phyloP scores from a whole-genome alignment of 2,888 invertebrate species.

The Stenodera caucasica region DNA sequence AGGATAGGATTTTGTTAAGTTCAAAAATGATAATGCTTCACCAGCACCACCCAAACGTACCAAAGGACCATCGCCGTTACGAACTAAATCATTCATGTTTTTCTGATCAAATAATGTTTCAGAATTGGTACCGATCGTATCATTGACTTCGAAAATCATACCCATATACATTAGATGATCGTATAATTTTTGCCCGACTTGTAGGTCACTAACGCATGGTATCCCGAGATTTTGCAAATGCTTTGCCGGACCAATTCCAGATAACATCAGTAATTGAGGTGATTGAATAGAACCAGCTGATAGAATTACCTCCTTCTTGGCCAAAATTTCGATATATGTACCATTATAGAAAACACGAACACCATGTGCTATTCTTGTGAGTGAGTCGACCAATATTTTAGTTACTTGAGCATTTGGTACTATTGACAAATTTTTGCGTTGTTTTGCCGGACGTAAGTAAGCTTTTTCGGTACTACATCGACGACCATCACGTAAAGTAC shows the following conservation, averaged over 20 bases:
- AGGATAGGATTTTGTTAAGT: slow-evolving; percentile 61
- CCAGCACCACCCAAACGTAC: slow-evolving; percentile 59
- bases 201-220: slow-evolving; percentile 64
- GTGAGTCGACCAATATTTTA: slow-evolving; percentile 66
- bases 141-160: too few species aligned
- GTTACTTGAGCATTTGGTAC: too few species aligned
- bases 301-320: slow-evolving; percentile 79
- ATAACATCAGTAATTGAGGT: slow-evolving; percentile 87
- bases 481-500: slow-evolving; percentile 61
- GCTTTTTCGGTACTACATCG: slow-evolving; percentile 71
- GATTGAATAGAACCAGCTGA: slow-evolving; percentile 87
- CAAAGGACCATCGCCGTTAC: slow-evolving; percentile 59
- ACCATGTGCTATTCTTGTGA: slow-evolving; percentile 67
- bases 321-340: slow-evolving; percentile 55
- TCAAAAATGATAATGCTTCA: slow-evolving; percentile 63
- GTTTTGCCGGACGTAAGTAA: too few species aligned
- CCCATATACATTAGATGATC: slow-evolving; percentile 64
- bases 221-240: slow-evolving; percentile 62
- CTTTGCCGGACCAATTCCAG: slow-evolving; percentile 65
- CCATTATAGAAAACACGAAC: slow-evolving; percentile 66
- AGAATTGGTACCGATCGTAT: too few species aligned
- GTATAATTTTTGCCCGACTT: slow-evolving; percentile 68
- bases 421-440: too few species aligned
- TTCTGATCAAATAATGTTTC: slow-evolving; percentile 34
- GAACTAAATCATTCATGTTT: slow-evolving; percentile 51